phyloP scores from a whole-genome alignment of 2,797 vertebrate species.

The Spinus olivaceus region DNA sequence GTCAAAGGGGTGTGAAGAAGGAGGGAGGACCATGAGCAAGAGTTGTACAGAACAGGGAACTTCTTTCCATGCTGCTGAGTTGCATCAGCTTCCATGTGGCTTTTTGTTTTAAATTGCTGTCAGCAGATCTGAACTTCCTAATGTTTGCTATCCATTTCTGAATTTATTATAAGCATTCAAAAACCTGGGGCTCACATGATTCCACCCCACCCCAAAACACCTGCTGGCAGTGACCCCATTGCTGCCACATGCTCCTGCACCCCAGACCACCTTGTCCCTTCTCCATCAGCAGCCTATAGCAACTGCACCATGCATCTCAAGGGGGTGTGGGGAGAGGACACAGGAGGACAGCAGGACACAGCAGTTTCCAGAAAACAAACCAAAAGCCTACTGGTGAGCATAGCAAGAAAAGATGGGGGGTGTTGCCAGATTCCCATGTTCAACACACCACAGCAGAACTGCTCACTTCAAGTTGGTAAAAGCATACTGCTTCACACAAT shows the following conservation, averaged over 20 bases:
- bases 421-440: not conserved
- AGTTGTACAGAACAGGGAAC: not conserved
- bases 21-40: not conserved
- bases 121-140: not conserved
- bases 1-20: not conserved
- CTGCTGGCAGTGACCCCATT: not conserved
- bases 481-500: not conserved
- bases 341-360: rapidly evolving
- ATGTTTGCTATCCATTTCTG: not conserved
- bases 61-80: not conserved
- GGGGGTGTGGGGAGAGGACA: not conserved
- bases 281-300: not conserved
- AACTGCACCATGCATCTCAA: not conserved
- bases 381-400: not conserved
- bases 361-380: not conserved
- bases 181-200: not conserved
- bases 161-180: not conserved
- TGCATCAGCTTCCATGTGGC: not conserved
- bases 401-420: not conserved
- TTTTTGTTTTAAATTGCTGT: not conserved
- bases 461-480: not conserved
- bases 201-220: not conserved
- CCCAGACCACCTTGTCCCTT: not conserved
- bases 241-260: not conserved
- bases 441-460: not conserved